A percentile compares a stretch with the other conserved stretches of the same genome.
Conservation (phyloP, 1,140 invertebrate species). For the Cotesia typhae region DNA sequence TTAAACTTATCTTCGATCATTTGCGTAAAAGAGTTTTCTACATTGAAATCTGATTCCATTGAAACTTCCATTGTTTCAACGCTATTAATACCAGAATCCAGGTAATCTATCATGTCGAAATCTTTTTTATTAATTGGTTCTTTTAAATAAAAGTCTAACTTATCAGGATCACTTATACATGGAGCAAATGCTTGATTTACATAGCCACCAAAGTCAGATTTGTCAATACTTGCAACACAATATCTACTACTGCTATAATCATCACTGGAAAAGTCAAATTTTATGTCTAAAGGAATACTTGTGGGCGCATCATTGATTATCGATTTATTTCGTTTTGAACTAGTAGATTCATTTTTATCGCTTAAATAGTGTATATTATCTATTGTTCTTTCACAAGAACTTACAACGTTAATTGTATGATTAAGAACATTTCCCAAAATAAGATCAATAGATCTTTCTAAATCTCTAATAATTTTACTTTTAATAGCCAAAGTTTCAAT, state of each 20-base stretch:
- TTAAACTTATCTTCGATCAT: slow-evolving; percentile 64
- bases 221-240: neutral
- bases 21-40: slow-evolving; percentile 60
- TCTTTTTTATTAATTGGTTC: slow-evolving; percentile 27
- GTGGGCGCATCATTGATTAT: neutral
- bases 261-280: slow-evolving; percentile 45
- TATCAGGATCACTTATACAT: slow-evolving; percentile 52
- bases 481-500: slow-evolving; percentile 40
- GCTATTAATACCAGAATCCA: slow-evolving; percentile 63
- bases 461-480: slow-evolving; percentile 53
- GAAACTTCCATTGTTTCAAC: slow-evolving; percentile 62
- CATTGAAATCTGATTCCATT: slow-evolving; percentile 51
- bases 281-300: slow-evolving; percentile 42
- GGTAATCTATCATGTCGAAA: slow-evolving; percentile 53
- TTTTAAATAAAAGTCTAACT: slow-evolving; percentile 51
- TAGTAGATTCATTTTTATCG: slow-evolving; percentile 14
- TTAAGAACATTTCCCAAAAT: slow-evolving; percentile 54
- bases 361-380: slow-evolving; percentile 14
- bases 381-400: slow-evolving; percentile 38
- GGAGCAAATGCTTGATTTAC: slow-evolving; percentile 57
- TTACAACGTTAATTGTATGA: slow-evolving; percentile 54
- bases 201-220: slow-evolving; percentile 40
- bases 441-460: slow-evolving; percentile 55
- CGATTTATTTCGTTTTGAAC: neutral
- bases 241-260: neutral